phyloP scores from a whole-genome alignment of 1,140 invertebrate species.

The Mactra quadrangularis region DNA sequence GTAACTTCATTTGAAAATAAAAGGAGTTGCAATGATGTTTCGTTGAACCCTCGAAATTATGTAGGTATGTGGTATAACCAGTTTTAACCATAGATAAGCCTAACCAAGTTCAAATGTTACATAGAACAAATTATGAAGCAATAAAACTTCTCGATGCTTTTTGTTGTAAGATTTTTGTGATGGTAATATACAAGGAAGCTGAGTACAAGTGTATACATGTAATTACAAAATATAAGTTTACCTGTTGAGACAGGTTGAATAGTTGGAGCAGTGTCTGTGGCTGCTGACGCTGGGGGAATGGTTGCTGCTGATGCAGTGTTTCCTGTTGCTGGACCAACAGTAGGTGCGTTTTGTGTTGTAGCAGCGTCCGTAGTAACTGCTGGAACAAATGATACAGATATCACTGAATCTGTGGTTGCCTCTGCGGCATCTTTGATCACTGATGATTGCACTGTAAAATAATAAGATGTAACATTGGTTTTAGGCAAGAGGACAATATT shows the following conservation, averaged over 20 bases:
- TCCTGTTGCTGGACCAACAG: background rate
- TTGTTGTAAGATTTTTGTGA: no score
- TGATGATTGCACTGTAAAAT: constrained; percentile 1
- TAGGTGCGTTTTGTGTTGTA: background rate
- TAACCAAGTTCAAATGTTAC: no score
- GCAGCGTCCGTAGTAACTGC: background rate
- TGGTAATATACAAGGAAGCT: no score
- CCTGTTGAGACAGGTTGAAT: constrained; percentile 2
- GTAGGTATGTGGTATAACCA: no score
- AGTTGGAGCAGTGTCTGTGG: constrained; percentile 2
- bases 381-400: background rate
- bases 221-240: background rate
- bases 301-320: constrained; percentile 1
- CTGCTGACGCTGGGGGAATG: background rate
- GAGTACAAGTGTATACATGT: no score
- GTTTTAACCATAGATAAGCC: no score
- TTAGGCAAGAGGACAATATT: background rate
- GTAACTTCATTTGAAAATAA: no score
- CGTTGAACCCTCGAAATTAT: no score
- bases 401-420: background rate
- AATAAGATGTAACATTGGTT: background rate
- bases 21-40: no score
- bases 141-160: no score
- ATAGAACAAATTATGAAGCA: no score
- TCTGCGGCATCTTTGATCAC: background rate